Conservation (phyloP, 2,888 invertebrate species). For the Phalera bucephala region DNA sequence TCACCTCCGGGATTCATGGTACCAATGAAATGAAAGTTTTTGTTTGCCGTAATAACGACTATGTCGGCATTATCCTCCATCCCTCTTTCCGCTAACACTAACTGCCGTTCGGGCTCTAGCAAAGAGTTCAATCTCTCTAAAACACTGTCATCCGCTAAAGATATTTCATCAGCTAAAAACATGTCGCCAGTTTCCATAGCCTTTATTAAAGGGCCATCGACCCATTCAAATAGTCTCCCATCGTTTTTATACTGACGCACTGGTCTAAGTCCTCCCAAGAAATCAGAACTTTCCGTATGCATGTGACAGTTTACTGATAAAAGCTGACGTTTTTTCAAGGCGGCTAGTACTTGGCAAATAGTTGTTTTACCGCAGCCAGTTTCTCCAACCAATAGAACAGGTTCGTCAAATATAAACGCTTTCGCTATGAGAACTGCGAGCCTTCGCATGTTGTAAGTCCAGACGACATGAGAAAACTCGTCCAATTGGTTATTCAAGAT, state of each 20-base stretch:
- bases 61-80: conserved; percentile 83
- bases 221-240: conserved; percentile 96
- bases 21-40: conserved; percentile 94
- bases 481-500: conserved; percentile 81
- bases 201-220: conserved; percentile 96
- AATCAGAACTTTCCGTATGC: conserved; percentile 99
- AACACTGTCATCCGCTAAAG: conserved; percentile 98
- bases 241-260: conserved; percentile 86
- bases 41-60: conserved; percentile 85
- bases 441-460: conserved; percentile 96
- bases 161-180: conserved; percentile 99
- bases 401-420: conserved; percentile 95
- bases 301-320: conserved; percentile 98
- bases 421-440: conserved; percentile 91
- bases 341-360: conserved; percentile 94
- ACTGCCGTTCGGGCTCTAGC: conserved; percentile 94
- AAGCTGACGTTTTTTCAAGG: conserved; percentile 85
- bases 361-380: conserved; percentile 99
- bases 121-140: conserved; percentile 98
- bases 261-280: conserved; percentile 97
- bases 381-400: conserved; percentile 97
- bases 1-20: conserved; percentile 99
- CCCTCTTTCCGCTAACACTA: conserved; percentile 96
- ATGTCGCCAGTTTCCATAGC: conserved; percentile 95
- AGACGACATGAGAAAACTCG: conserved; percentile 92